phyloP scores from a whole-genome alignment of 2,888 invertebrate species.

The Catocala sponsa region DNA sequence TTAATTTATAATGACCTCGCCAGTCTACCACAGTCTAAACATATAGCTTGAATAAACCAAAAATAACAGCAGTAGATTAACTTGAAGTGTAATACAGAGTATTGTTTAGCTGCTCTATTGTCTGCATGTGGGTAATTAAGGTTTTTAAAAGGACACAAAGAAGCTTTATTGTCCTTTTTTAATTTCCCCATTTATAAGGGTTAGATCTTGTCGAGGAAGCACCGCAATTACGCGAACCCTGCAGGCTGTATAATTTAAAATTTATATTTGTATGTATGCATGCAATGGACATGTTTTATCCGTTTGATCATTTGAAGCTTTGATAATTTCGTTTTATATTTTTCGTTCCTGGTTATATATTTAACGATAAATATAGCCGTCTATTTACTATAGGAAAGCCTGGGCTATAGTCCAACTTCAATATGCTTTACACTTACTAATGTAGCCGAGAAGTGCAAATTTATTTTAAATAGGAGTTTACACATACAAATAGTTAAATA shows the following conservation, averaged over 20 bases:
- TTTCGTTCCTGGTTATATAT: no score
- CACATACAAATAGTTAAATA: no score
- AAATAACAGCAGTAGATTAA: slow-evolving; percentile 30
- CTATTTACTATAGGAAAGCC: no score
- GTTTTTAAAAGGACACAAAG: slow-evolving; percentile 33
- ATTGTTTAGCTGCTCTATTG: slow-evolving; percentile 16
- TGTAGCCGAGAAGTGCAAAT: no score
- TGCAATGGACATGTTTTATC: slow-evolving; percentile 8
- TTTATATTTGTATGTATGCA: slow-evolving; percentile 19
- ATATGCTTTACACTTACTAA: no score
- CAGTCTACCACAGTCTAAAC: no score
- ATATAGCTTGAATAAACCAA: not conserved
- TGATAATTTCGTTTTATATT: no score
- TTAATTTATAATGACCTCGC: no score
- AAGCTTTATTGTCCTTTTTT: slow-evolving; percentile 36
- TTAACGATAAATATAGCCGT: no score
- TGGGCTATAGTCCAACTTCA: no score
- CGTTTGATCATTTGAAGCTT: no score
- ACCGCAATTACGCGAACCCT: slow-evolving; percentile 30
- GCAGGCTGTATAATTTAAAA: slow-evolving; percentile 30
- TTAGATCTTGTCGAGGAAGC: slow-evolving; percentile 25
- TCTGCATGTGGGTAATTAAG: slow-evolving; percentile 35
- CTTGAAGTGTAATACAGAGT: slow-evolving; percentile 23
- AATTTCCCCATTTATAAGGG: slow-evolving; percentile 40
- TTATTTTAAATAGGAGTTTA: no score